Percentiles rank a stretch among this genome's conserved stretches.
Evolutionary conservation across 1,140 invertebrate genomes (phyloP).

Genomic region (Aphis gossypii): DNA sequence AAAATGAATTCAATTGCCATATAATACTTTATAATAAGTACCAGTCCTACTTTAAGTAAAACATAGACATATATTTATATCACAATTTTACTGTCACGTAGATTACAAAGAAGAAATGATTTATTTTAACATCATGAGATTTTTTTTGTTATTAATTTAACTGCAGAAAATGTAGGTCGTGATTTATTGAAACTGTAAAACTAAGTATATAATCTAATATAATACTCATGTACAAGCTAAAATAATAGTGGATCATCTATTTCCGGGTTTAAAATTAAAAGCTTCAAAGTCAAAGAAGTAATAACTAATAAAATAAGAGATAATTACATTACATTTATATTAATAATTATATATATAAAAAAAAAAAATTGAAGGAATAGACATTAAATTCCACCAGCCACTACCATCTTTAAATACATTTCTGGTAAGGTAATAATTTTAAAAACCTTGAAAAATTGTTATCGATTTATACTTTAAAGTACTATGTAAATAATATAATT

Average conservation of each 20-base stretch:
- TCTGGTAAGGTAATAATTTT: background rate
- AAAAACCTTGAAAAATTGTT: background rate
- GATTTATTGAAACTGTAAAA: background rate
- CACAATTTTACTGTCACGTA: background rate
- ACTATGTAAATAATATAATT: background rate
- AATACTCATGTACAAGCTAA: background rate
- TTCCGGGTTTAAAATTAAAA: background rate
- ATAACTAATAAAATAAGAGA: background rate
- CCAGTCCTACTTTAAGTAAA: background rate
- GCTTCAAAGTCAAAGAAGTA: background rate
- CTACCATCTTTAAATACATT: background rate
- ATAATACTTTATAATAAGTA: background rate
- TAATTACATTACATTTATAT: background rate
- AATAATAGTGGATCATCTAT: background rate
- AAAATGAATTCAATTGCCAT: background rate
- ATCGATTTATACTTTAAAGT: background rate
- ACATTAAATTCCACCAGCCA: background rate
- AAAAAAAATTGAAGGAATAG: background rate
- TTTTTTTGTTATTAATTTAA: background rate
- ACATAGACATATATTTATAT: background rate
- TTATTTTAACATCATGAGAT: background rate
- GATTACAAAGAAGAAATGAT: background rate
- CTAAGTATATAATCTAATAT: background rate
- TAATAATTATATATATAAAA: background rate
- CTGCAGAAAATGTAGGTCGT: background rate